These are phyloP conservation scores for Ceriagrion tenellum DNA, from an alignment of 2,888 invertebrate species.

Conservation along the genomic window DNA sequence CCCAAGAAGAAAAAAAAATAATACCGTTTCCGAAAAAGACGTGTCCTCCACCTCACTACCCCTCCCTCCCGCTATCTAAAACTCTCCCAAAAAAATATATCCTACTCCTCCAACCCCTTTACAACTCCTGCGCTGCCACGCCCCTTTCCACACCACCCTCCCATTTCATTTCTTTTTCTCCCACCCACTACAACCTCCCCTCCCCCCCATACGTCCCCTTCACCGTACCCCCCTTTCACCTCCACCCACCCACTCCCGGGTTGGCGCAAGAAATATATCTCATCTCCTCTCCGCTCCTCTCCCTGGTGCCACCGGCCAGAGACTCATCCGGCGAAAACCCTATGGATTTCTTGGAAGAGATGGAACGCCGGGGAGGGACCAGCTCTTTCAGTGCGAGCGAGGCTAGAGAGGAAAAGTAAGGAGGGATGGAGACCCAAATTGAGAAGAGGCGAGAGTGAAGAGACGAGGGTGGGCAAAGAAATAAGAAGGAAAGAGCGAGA, in stretches of 20 bases:
- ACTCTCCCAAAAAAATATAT: too few relatives aligned
- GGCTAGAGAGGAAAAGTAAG: neutral
- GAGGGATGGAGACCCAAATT: neutral
- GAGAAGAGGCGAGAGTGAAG: neutral
- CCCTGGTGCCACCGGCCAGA: neutral
- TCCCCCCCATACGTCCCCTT: neutral
- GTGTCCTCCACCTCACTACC: neutral
- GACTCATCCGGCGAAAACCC: conserved; percentile 48
- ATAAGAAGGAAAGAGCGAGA: neutral
- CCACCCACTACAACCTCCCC: neutral
- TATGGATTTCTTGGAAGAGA: conserved; percentile 21
- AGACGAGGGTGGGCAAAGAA: neutral
- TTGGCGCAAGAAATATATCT: conserved; percentile 41
- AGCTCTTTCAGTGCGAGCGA: neutral
- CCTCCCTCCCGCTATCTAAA: neutral
- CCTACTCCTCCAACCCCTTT: neutral
- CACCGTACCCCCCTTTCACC: neutral
- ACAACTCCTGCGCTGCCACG: neutral
- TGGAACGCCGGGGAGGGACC: neutral
- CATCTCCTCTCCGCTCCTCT: conserved; percentile 29
- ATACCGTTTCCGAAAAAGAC: conserved; percentile 42
- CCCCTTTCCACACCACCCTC: too few relatives aligned
- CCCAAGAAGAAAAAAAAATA: neutral
- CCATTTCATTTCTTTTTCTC: neutral
- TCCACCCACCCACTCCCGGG: neutral